Base-by-base conservation (phyloP, 2,888 invertebrate genomes). In the Caenorhabditis plicata region DNA sequence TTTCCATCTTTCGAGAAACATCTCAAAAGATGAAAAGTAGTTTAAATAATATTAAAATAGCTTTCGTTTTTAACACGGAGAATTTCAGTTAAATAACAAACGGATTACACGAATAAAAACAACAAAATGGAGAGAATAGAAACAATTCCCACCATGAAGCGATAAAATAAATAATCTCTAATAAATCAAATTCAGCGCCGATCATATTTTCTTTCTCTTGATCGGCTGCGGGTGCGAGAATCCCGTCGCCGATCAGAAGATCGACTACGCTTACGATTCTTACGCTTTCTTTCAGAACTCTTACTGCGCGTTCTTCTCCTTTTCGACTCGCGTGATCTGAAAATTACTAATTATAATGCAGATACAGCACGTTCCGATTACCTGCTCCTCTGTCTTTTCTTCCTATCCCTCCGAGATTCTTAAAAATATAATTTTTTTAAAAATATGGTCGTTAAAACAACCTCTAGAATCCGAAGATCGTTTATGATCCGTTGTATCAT, bases 181-280 rank as follows among this genome's bases (percentile, higher is more conserved):
- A n/a, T n/a, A n/a, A n/a, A n/a, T n/a, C n/a, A n/a, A n/a, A n/a
- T 42, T 13, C 53, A 35, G 31, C 53, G 46, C 42, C 55, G 42
- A 20, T 44, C 44, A 8, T 23, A 32, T 35, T 38, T 35, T 11
- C 25, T 13, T 1, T 31, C 40, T 22, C 31, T 23, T 15, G 42
- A 47, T 8, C 54, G 38, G 23, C 50, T 45, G 41, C 41, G 27
- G 0, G 53, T 46, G 9, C 46, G 19, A 11, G 20, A 33, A 17
- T 33, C 19, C 26, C 39, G 29, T 22, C n/a, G 15, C 4, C 33
- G 11, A 9, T 29, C 29, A 7, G 29, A 29, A 29, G 8, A 9
- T 29, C 29, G 29, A 29, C 29, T 29, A 29, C 29, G 29, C 7
- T 11, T 29, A 9, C 29, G 29, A 29, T 11, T 7, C 7, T 11